Conservation (phyloP, 2,113 vertebrate genomes). For the Pristiophorus japonicus region DNA sequence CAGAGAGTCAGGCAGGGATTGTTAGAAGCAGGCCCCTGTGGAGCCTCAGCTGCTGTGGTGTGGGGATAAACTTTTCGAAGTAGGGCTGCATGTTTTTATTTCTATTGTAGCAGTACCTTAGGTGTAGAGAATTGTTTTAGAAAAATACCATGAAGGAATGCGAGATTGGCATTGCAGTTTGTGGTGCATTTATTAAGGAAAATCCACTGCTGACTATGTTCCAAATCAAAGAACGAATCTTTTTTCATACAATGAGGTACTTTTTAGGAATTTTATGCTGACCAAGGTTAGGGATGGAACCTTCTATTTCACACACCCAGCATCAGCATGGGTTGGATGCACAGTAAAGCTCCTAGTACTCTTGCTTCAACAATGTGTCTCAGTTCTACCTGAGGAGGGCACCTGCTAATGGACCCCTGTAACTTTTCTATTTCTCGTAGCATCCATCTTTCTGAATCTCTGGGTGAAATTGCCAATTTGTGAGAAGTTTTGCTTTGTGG, state of each 20-base stretch:
- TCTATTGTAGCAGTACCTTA: not conserved
- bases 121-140: not conserved
- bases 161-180: too few species aligned
- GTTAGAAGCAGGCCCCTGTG: not conserved
- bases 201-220: too few species aligned
- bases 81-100: not conserved
- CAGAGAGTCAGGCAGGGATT: not conserved
- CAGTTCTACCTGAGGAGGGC: not conserved
- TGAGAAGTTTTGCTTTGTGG: not conserved
- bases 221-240: too few species aligned
- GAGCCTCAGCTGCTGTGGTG: not conserved
- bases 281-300: too few species aligned
- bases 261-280: too few species aligned
- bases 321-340: not conserved
- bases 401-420: not conserved
- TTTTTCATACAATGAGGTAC: too few species aligned
- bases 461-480: not conserved
- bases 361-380: not conserved
- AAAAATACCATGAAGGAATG: too few species aligned
- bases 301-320: too few species aligned
- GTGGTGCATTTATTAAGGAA: too few species aligned
- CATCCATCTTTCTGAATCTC: not conserved
- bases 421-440: not conserved
- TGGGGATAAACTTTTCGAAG: not conserved
- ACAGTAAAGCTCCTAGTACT: not conserved